Base-by-base conservation (phyloP, 1,140 invertebrate genomes). In the Drosophila guanche region DNA sequence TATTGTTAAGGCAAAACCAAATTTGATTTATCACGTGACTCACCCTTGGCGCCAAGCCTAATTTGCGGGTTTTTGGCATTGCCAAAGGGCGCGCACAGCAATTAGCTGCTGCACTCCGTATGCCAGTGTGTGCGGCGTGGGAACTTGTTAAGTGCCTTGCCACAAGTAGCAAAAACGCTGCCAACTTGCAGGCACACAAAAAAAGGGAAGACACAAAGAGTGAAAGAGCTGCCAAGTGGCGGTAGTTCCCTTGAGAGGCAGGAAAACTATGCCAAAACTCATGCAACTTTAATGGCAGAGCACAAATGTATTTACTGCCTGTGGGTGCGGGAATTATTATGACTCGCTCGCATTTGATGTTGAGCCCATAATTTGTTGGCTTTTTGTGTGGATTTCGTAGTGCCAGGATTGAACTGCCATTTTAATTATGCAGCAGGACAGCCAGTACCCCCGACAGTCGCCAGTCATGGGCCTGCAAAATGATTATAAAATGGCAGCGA, bases 1-100 rank as follows among this genome's bases (percentile, higher is more conserved):
- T 86, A 86, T 78, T 78, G 83, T 86, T 86, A 83, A 86, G 74
- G 83, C 83, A 88, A 88, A 88, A 88, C 78, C 79, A 88, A 88
- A 88, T 88, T 88, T 88, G 78, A 88, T 88, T 88, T 88, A 88
- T 88, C 75, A 79, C 78, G 62, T 53, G 50, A 58, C 67, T 7
- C 23, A 37, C 33, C 41, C 47, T 20, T 7, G 22, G 45, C 16
- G 12, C 20, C 61, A 29, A 57, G 83, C 83, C 83, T 88, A 86
- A 86, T 86, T 86, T 83, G 83, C 43, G 16, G 16, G 16, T 20
- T 20, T 20, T 20, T 54, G 16, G 46, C 61, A 45, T 50, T 46
- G 37, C 74, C 33, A 37, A 10, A 33, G 53, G 45, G 46, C 43
- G 58, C 61, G 68, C 61, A 41, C 42, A 57, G 69, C 83, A 88